Evolutionary conservation across 1,140 invertebrate genomes (phyloP).

Genomic region (Drosophila melanica): DNA sequence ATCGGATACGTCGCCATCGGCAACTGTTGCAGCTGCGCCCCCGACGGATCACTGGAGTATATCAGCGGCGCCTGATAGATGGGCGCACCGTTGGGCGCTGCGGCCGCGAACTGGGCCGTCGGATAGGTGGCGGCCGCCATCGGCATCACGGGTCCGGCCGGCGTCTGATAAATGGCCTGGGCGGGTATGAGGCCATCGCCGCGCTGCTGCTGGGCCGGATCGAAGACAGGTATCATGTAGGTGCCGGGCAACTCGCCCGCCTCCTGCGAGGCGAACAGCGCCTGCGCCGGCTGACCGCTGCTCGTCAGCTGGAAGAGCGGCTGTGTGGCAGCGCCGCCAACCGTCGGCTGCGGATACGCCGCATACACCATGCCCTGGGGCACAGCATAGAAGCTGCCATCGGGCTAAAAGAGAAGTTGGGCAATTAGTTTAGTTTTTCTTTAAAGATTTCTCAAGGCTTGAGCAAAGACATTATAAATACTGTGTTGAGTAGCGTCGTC

Average conservation of each 20-base stretch:
- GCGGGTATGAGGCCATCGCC: constrained; percentile 72
- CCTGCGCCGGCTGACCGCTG: constrained; percentile 61
- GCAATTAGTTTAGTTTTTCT: neutral
- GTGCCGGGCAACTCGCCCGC: constrained; percentile 71
- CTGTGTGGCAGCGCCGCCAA: constrained; percentile 58
- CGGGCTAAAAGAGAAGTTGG: constrained; percentile 54
- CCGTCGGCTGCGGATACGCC: constrained; percentile 74
- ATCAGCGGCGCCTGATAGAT: constrained; percentile 80
- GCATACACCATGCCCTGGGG: constrained; percentile 83
- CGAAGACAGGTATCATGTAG: constrained; percentile 84
- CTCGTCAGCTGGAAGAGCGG: constrained; percentile 71
- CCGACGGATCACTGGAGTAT: constrained; percentile 79
- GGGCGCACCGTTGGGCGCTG: constrained; percentile 74
- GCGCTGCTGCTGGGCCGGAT: constrained; percentile 74
- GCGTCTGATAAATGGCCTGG: constrained; percentile 77
- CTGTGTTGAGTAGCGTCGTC: too few relatives aligned
- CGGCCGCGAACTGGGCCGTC: constrained; percentile 70
- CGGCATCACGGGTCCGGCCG: constrained; percentile 71
- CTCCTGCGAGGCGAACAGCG: constrained; percentile 67
- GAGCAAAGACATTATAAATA: too few relatives aligned
- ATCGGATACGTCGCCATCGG: constrained; percentile 83
- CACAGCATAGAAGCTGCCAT: constrained; percentile 83
- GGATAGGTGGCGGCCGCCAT: constrained; percentile 77
- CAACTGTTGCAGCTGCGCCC: constrained; percentile 76
- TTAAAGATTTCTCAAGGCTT: neutral